Evolutionary conservation across 2,888 invertebrate species (phyloP).

Genomic region (Drosophila crucigera): DNA sequence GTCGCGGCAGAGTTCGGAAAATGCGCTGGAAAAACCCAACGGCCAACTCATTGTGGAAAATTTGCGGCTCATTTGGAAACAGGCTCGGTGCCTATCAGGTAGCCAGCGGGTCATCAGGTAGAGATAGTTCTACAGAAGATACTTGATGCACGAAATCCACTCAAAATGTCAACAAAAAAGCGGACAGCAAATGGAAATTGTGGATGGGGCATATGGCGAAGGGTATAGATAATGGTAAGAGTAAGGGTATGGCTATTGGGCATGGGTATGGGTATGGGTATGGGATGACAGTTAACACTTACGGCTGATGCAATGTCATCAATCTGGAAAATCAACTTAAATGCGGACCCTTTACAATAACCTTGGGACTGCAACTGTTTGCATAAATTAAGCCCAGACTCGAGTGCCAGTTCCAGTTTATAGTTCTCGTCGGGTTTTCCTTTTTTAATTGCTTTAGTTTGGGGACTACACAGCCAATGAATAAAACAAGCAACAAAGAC

Average conservation of each 20-base stretch:
- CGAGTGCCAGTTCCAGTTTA: slow-evolving; percentile 18
- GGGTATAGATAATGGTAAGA: slow-evolving; percentile 2
- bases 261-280: not conserved
- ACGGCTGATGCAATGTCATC: slow-evolving; percentile 72
- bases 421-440: slow-evolving; percentile 25
- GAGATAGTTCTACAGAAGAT: slow-evolving; percentile 10
- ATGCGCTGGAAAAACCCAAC: slow-evolving; percentile 61
- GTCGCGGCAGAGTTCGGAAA: not conserved
- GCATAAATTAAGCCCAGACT: slow-evolving; percentile 54
- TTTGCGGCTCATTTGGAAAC: slow-evolving; percentile 69
- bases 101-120: slow-evolving; percentile 43
- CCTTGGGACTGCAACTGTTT: slow-evolving; percentile 16
- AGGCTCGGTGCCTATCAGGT: slow-evolving; percentile 35
- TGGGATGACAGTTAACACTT: slow-evolving; percentile 51
- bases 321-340: slow-evolving; percentile 72
- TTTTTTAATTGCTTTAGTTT: slow-evolving; percentile 67
- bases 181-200: slow-evolving; percentile 9
- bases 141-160: slow-evolving; percentile 56
- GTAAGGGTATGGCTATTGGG: not conserved
- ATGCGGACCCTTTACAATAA: slow-evolving; percentile 26
- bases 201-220: not conserved
- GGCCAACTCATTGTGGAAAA: slow-evolving; percentile 73
- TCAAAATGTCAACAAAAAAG: slow-evolving; percentile 26
- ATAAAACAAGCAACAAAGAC: not conserved
- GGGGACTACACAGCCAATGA: slow-evolving; percentile 25